phyloP scores from a whole-genome alignment of 2,888 invertebrate species.

The Epirrhoe alternata region DNA sequence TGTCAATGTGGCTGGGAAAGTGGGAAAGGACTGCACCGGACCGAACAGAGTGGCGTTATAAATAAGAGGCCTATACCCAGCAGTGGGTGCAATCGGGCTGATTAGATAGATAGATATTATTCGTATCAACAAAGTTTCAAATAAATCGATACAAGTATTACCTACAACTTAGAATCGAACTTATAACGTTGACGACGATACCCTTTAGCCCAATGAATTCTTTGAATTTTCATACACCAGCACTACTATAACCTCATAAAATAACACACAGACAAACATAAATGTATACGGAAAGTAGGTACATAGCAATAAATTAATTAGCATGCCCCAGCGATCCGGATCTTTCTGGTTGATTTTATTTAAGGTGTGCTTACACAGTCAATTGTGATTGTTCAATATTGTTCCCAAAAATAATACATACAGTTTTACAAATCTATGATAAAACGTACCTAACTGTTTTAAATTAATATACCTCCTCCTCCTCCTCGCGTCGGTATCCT shows the following conservation, averaged over 20 bases:
- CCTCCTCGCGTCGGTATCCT: too few relatives aligned
- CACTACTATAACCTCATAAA: slow-evolving; percentile 46
- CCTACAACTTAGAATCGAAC: too few relatives aligned
- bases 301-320: slow-evolving; percentile 76
- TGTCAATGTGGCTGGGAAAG: too few relatives aligned
- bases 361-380: slow-evolving; percentile 6
- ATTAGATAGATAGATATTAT: too few relatives aligned
- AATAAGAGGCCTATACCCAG: too few relatives aligned
- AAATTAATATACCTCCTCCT: too few relatives aligned
- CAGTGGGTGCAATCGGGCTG: too few relatives aligned
- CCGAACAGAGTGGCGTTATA: too few relatives aligned
- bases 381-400: slow-evolving; percentile 23
- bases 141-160: too few relatives aligned
- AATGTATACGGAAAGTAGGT: slow-evolving; percentile 44
- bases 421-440: not conserved
- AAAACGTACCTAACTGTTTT: too few relatives aligned
- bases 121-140: too few relatives aligned
- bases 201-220: slow-evolving; percentile 32
- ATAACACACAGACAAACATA: slow-evolving; percentile 54
- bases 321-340: slow-evolving; percentile 58
- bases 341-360: slow-evolving; percentile 33
- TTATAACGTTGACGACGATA: not conserved
- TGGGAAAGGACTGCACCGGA: too few relatives aligned
- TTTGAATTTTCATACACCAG: slow-evolving; percentile 36
- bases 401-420: not conserved